Percentiles rank a stretch among this genome's conserved stretches.
Evolutionary conservation across 2,888 invertebrate species (phyloP).

Genomic region (Halocaridina rubra): DNA sequence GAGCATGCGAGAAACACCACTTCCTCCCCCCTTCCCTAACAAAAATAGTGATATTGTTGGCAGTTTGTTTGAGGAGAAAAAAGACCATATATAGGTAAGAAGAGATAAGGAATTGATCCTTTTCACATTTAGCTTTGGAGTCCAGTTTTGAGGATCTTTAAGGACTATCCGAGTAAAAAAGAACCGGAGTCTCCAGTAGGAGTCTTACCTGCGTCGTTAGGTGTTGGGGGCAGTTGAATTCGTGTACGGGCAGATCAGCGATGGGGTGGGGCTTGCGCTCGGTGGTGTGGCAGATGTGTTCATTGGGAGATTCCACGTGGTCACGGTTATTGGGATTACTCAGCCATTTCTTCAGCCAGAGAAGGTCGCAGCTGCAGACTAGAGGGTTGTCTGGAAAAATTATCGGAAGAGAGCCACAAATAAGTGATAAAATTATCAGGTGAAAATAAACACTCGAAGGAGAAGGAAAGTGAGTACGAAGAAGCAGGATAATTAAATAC

Average conservation of each 20-base stretch:
- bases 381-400: conserved; percentile 89
- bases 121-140: too few relatives aligned
- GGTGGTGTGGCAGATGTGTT: conserved; percentile 53
- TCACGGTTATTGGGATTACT: conserved; percentile 67
- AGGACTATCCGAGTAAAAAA: too few relatives aligned
- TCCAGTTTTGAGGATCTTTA: too few relatives aligned
- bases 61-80: too few relatives aligned
- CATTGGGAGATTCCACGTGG: conserved; percentile 27
- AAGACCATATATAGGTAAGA: too few relatives aligned
- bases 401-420: too few relatives aligned
- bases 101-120: too few relatives aligned
- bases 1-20: too few relatives aligned
- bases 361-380: conserved; percentile 86
- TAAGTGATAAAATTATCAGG: too few relatives aligned
- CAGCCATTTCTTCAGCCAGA: conserved; percentile 88
- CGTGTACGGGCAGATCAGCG: conserved; percentile 38
- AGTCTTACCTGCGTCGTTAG: neutral
- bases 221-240: conserved; percentile 54
- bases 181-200: neutral
- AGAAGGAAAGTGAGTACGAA: neutral
- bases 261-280: conserved; percentile 54
- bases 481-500: neutral
- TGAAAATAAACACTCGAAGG: neutral
- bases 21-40: too few relatives aligned
- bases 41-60: too few relatives aligned